Conservation (phyloP, 2,888 invertebrate species). For the Venusia cambrica region DNA sequence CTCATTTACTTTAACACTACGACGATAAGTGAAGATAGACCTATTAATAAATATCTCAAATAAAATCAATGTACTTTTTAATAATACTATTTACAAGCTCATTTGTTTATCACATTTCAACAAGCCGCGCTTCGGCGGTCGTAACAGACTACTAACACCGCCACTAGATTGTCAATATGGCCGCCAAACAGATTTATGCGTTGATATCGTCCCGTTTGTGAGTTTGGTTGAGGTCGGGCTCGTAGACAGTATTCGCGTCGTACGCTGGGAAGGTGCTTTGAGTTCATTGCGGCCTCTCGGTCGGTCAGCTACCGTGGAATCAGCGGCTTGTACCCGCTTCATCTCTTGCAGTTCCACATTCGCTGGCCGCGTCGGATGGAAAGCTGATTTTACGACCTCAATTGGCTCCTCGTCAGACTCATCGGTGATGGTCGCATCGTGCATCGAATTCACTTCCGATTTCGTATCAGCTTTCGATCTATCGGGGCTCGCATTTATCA, state of each 20-base stretch:
- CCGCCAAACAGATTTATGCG: slow-evolving; percentile 87
- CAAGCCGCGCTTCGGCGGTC: slow-evolving; percentile 46
- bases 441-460: slow-evolving; percentile 83
- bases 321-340: slow-evolving; percentile 79
- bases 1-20: slow-evolving; percentile 34
- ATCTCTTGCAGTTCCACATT: slow-evolving; percentile 79
- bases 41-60: slow-evolving; percentile 66
- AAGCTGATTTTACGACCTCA: slow-evolving; percentile 88
- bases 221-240: slow-evolving; percentile 82
- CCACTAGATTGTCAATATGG: slow-evolving; percentile 82
- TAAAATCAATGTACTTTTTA: slow-evolving; percentile 53
- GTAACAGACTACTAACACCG: slow-evolving; percentile 43
- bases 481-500: slow-evolving; percentile 66
- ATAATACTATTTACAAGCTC: slow-evolving; percentile 77
- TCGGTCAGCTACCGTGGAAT: slow-evolving; percentile 80
- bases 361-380: slow-evolving; percentile 84
- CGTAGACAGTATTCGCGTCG: slow-evolving; percentile 61
- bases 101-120: slow-evolving; percentile 77
- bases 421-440: slow-evolving; percentile 82
- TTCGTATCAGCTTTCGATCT: slow-evolving; percentile 79
- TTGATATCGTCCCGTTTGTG: slow-evolving; percentile 73
- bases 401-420: slow-evolving; percentile 87
- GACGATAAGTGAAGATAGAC: slow-evolving; percentile 48
- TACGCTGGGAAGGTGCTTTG: slow-evolving; percentile 82
- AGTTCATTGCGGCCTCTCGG: slow-evolving; percentile 74